Evolutionary conservation across 2,888 invertebrate species (phyloP), one percentile per base, ranked within the genome.

Genomic region (Dolomedes plantarius): DNA sequence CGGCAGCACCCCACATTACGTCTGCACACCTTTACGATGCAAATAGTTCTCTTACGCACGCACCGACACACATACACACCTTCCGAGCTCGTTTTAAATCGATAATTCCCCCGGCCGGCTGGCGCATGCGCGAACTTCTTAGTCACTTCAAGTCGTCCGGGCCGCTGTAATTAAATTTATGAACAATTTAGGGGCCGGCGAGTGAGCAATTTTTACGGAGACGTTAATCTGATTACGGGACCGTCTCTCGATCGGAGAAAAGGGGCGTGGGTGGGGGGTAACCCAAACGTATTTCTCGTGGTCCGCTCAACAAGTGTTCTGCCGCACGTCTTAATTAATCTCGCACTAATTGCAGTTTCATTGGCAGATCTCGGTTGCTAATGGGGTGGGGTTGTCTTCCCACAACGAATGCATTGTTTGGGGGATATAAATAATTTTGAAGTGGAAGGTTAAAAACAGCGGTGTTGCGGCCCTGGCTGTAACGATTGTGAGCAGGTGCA

Each of bases 171-270:
- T 56, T 56, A 56, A 56, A 56, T 56, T 56, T 56, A 56, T 56
- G 56, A 56, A 5, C 56, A 56, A 56, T 56, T 56, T 56, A 56
- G 23, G 6, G 56, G 56, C 56, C 19, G 23, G 56, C 23, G 56
- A 56, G 56, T 23, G 56, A 56, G 56, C 56, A 19, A 56, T 56
- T 56, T 56, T 56, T 56, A 56, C 56, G 56, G 56, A 23, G 56
- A n/a, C 56, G 56, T 19, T 56, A 56, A 56, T 56, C 56, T 56
- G 56, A 56, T 56, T 56, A 56, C 23, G 23, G n/a, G 23, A 23
- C 56, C 56, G 56, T 56, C 56, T 56, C 23, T 56, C 7, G 1
- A 56, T 19, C 23, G 56, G 56, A 11, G 19, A 56, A 23, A 16
- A 46, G 46, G 11, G 6, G 11, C 6, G n/a, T 9, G 46, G 23